Evolutionary conservation across 1,140 invertebrate species (phyloP), one percentile per base, ranked within the genome.

Genomic region (Leptinotarsa undecemlineata): DNA sequence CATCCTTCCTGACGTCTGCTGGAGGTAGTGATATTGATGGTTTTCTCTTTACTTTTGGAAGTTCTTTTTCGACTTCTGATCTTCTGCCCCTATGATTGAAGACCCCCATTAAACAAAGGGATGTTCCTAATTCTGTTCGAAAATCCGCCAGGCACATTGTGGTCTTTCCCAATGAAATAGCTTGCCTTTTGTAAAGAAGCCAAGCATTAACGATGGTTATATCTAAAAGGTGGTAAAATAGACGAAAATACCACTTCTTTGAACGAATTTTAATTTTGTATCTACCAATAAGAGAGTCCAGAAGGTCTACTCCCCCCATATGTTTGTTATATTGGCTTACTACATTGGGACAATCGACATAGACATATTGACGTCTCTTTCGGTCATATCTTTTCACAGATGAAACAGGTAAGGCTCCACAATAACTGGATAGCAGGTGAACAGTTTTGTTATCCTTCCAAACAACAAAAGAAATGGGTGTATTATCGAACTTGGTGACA

Each of bases 371-470:
- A 20, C n/a, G 42, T 13, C 5, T 47, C n/a, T 69, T 69, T 17
- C 13, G 6, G n/a, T 69, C 13, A 69, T 33, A 69, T 20, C 68
- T 15, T 23, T 47, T 11, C 19, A 69, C 26, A 47, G 4, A 47
- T 11, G n/a, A 21, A 15, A 19, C 21, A 8, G 68, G 68, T 19
- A 20, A 17, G 26, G n/a, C 61, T 23, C 77, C 76, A 74, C 78
- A 74, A 75, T 79, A 82, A 66, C 79, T 82, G 17, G 78, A 81
- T 72, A 79, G 74, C 20, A 81, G 72, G 74, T 73, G 76, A 63
- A 82, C 80, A 1, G 77, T 73, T 77, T 80, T 82, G 76, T 81
- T 82, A 48, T 82, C 79, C 75, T 81, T 79, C 82, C 80, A 84
- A n/a, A 75, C 48, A 8, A 68, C 62, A 42, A 60, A 33, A 33